Percentiles rank a stretch among this genome's conserved stretches.
Conservation (phyloP, 1,140 invertebrate species). For the Oscheius sp. region DNA sequence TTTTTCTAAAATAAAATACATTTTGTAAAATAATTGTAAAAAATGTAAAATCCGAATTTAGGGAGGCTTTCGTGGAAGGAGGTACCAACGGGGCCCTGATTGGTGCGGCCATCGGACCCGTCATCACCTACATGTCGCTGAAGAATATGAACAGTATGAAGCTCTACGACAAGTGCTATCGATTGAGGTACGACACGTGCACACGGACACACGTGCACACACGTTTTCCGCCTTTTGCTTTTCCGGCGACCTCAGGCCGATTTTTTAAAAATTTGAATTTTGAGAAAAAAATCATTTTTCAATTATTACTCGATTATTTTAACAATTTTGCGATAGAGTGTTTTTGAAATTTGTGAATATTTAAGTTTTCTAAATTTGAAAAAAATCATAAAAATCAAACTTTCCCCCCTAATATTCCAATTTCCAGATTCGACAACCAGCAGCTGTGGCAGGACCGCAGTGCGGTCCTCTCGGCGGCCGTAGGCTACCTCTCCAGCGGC, state of each 20-base stretch:
- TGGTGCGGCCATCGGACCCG: conserved; percentile 33
- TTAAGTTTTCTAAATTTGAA: not conserved
- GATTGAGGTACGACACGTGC: conserved; percentile 19
- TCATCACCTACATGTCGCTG: conserved; percentile 25
- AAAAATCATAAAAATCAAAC: not conserved
- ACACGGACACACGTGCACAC: too few relatives aligned
- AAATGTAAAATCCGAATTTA: conserved; percentile 1
- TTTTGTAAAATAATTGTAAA: not conserved
- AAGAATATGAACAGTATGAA: conserved; percentile 36
- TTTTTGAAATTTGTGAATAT: too few relatives aligned
- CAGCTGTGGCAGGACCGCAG: conserved; percentile 32
- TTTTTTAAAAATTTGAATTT: not conserved
- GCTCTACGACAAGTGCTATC: conserved; percentile 41
- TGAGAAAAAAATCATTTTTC: not conserved
- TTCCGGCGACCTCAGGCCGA: too few relatives aligned
- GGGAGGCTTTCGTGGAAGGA: conserved; percentile 31
- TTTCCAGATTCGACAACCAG: conserved; percentile 29
- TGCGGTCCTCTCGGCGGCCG: conserved; percentile 28
- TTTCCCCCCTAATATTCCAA: not conserved
- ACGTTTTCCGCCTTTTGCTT: not conserved
- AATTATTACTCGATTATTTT: not conserved
- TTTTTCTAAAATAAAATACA: not conserved
- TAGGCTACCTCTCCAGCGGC: conserved; percentile 28
- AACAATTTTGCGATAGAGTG: not conserved
- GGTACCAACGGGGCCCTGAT: conserved; percentile 25